Conservation (phyloP, 92 coral and sea anemone species). For the Pocillopora meandrina region DNA sequence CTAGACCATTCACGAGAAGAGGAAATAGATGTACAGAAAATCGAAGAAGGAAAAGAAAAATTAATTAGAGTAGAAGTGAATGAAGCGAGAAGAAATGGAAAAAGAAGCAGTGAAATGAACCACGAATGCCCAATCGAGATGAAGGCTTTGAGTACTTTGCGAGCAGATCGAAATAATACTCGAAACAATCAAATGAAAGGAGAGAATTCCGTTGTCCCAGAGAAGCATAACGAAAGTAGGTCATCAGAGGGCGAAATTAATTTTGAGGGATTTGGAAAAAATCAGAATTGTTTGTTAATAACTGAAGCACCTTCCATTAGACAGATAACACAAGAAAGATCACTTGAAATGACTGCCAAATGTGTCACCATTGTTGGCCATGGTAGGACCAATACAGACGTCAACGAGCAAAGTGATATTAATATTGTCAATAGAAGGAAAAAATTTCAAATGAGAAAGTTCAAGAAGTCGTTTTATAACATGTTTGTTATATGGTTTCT, state of each 20-base stretch:
- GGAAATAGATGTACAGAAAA: no score
- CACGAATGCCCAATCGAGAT: neutral
- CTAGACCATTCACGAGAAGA: neutral
- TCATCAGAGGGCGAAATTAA: neutral
- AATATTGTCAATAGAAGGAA: neutral
- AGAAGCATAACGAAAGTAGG: neutral
- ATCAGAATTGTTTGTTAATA: neutral
- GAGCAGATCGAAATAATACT: neutral
- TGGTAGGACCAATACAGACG: neutral
- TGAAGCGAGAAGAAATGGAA: neutral
- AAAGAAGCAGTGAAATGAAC: neutral
- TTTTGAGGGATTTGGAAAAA: neutral
- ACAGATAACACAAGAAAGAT: neutral
- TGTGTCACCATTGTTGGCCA: neutral
- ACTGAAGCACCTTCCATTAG: no score
- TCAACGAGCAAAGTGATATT: neutral
- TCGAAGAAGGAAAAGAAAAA: neutral
- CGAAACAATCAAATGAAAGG: neutral
- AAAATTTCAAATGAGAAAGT: slow-evolving; percentile 26
- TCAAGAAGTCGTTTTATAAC: slow-evolving; percentile 36
- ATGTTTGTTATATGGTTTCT: slow-evolving; percentile 47
- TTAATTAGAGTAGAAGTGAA: neutral
- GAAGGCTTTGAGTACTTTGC: neutral
- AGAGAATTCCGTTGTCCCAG: neutral
- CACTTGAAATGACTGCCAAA: neutral